These are phyloP conservation scores for Nycteola revayana DNA, from an alignment of 2,888 invertebrate genomes.

Conservation along the genomic window DNA sequence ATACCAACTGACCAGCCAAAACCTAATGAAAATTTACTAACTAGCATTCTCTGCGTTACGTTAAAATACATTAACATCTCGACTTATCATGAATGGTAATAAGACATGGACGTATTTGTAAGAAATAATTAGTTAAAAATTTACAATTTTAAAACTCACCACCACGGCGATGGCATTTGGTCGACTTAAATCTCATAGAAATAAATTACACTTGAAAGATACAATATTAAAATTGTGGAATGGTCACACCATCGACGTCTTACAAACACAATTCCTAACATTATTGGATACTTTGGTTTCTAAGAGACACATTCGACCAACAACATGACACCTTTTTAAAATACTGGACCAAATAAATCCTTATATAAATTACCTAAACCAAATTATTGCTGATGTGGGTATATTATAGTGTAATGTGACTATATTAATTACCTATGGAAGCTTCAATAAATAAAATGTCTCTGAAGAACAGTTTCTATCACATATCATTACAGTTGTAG, in stretches of 20 bases:
- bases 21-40: conserved; percentile 54
- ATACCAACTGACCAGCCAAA: conserved; percentile 30
- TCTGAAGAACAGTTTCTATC: conserved; percentile 80
- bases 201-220: conserved; percentile 40
- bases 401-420: conserved; percentile 61
- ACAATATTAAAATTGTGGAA: conserved; percentile 39
- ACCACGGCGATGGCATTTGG: conserved; percentile 45
- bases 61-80: conserved; percentile 39
- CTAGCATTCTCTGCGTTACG: conserved; percentile 50
- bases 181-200: conserved; percentile 51
- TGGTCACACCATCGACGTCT: conserved; percentile 44
- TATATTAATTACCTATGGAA: conserved; percentile 74
- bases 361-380: conserved; percentile 61
- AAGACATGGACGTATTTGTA: conserved; percentile 50
- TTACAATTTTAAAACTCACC: conserved; percentile 44
- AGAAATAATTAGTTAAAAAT: conserved; percentile 41
- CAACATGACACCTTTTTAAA: conserved; percentile 41
- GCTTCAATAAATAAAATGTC: conserved; percentile 80
- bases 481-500: conserved; percentile 81
- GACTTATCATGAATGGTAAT: conserved; percentile 42
- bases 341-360: conserved; percentile 61
- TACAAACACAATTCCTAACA: conserved; percentile 44
- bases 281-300: conserved; percentile 60
- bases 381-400: conserved; percentile 69
- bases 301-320: conserved; percentile 59